phyloP scores from a whole-genome alignment of 2,888 invertebrate species.

The Hemicrepidius hirtus region DNA sequence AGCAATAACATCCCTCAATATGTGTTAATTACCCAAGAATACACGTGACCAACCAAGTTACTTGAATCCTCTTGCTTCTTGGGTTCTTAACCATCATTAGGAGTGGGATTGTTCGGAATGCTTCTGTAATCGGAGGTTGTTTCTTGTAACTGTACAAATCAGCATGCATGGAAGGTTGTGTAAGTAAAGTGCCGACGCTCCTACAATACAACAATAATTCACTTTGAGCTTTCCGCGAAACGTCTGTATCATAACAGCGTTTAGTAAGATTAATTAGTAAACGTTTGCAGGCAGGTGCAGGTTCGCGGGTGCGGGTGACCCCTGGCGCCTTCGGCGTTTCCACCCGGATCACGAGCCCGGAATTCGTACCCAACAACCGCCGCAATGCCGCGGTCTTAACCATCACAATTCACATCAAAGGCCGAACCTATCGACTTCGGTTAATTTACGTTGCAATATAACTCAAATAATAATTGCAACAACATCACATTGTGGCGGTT shows the following conservation, averaged over 20 bases:
- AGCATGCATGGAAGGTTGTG: neutral
- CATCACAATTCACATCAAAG: constrained; percentile 47
- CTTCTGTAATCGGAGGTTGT: too few species aligned
- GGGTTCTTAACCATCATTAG: neutral
- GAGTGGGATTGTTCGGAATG: neutral
- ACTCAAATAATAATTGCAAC: constrained; percentile 27
- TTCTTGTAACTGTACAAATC: neutral
- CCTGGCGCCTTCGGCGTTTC: constrained; percentile 44
- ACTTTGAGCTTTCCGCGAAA: constrained; percentile 48
- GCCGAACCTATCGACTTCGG: constrained; percentile 27
- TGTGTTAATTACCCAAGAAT: constrained; percentile 99
- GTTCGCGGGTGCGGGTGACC: constrained; percentile 42
- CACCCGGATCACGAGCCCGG: constrained; percentile 53
- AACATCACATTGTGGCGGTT: constrained; percentile 25
- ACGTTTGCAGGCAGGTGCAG: constrained; percentile 55
- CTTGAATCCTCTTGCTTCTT: constrained; percentile 46
- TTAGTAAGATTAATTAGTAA: constrained; percentile 61
- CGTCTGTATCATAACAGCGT: constrained; percentile 58
- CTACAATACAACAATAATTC: constrained; percentile 44
- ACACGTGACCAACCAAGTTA: constrained; percentile 95
- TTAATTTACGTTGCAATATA: constrained; percentile 34
- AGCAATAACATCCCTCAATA: constrained; percentile 97
- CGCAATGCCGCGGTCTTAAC: constrained; percentile 33
- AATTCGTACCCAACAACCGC: constrained; percentile 22
- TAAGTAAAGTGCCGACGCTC: constrained; percentile 26